Evolutionary conservation across 1,140 invertebrate species (phyloP), one percentile per base, ranked within the genome.

Genomic region (Choristoneura fumiferana): DNA sequence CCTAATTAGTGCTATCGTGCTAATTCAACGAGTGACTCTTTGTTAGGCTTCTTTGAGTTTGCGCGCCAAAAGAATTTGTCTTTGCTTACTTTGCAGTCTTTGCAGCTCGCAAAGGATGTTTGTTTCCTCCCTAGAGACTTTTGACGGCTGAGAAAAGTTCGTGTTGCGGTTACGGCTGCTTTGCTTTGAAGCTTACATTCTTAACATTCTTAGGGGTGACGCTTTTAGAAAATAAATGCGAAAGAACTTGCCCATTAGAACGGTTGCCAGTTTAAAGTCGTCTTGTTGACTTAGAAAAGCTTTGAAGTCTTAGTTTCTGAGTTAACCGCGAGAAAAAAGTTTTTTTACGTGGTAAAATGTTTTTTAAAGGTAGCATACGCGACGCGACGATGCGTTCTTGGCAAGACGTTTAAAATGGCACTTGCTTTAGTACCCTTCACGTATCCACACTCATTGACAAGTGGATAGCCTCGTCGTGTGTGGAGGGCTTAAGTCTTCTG

Each of bases 1-100:
- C 84, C 84, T 88, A 88, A 88, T 88, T 88, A 87, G 84, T 67
- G 73, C 77, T 78, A 87, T 87, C 76, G 81, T 70, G 85, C 81
- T 88, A 88, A 88, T 86, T 85, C 81, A 76, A 71, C 76, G 76
- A 83, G 77, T 76, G 78, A 82, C 71, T 83, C 78, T 87, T 88
- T 88, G 85, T 88, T 83, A 79, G 76, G 65, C 72, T 85, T 86
- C 83, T 88, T 88, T 86, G 82, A 86, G 78, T 78, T 68, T 58
- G 69, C 71, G 75, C 78, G 69, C 70, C 75, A 74, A 87, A 87
- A 88, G 85, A 87, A 87, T 85, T 88, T 87, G 79, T 85, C 85
- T 87, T 88, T 85, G 78, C 73, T 62, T 74, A 83, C 81, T 84
- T 85, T 49, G n/a, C n/a, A 79, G 75, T 29, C 22, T 29, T 29